Percentiles rank a stretch among this genome's conserved stretches.
phyloP scores from a whole-genome alignment of 2,113 vertebrate species.

The Mesocricetus auratus region DNA sequence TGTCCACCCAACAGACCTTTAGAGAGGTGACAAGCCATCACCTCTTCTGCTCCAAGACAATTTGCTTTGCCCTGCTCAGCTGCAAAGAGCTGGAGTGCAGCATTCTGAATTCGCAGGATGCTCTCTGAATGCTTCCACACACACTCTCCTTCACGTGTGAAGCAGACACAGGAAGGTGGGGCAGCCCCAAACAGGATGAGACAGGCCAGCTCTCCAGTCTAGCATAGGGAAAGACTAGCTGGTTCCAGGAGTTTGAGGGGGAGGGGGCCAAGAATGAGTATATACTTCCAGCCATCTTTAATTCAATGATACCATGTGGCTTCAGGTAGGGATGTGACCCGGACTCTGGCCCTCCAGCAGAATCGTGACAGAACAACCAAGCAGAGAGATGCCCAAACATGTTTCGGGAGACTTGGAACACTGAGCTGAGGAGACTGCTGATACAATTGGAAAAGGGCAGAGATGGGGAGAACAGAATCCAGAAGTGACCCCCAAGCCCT shows the following conservation, averaged over 20 bases:
- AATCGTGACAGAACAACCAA: neutral
- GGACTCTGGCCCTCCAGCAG: neutral
- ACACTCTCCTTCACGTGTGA: neutral
- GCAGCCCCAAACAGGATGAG: accelerated
- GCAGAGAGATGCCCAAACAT: neutral
- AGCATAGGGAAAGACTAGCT: neutral
- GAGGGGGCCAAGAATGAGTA: accelerated
- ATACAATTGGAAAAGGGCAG: neutral
- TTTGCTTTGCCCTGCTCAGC: neutral
- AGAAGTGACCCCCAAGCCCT: neutral
- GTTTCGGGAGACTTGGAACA: neutral
- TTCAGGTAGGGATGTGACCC: neutral
- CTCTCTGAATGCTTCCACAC: neutral
- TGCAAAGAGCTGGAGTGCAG: neutral
- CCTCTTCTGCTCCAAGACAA: neutral
- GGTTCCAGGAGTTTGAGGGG: accelerated
- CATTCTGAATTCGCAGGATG: no score
- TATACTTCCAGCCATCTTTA: accelerated
- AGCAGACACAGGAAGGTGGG: neutral
- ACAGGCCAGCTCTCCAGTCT: neutral
- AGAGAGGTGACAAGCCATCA: neutral
- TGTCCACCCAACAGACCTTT: neutral
- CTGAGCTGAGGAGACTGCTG: neutral
- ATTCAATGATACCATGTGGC: neutral
- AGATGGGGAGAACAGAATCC: neutral